These are phyloP conservation scores for Cyclophora punctaria DNA, from an alignment of 2,888 invertebrate species.

Conservation along the genomic window DNA sequence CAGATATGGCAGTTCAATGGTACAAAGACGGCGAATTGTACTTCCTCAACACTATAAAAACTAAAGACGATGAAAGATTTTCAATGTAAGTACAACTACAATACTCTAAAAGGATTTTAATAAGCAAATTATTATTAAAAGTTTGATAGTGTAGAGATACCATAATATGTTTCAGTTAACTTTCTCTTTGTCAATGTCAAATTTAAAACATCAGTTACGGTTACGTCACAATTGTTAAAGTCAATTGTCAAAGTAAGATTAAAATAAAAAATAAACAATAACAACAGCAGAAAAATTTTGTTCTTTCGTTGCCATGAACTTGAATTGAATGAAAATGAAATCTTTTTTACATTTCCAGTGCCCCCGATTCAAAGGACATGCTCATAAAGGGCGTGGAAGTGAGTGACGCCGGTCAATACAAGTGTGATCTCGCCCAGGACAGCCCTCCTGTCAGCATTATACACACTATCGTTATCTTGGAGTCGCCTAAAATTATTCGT, in stretches of 20 bases:
- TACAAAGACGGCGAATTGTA: constrained; percentile 30
- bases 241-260: too few relatives aligned
- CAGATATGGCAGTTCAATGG: constrained; percentile 50
- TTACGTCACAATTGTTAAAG: too few relatives aligned
- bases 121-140: too few relatives aligned
- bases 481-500: constrained; percentile 41
- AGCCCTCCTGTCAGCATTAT: constrained; percentile 24
- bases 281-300: too few relatives aligned
- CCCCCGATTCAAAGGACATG: constrained; percentile 37
- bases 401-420: constrained; percentile 40
- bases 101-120: too few relatives aligned
- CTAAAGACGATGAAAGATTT: constrained; percentile 25
- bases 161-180: too few relatives aligned
- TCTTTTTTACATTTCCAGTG: constrained; percentile 26
- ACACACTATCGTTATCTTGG: constrained; percentile 37
- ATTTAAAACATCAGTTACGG: too few relatives aligned
- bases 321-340: neutral
- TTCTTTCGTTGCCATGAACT: too few relatives aligned
- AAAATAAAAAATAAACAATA: too few relatives aligned
- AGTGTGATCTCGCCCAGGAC: constrained; percentile 35
- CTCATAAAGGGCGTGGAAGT: constrained; percentile 32
- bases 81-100: constrained; percentile 37
- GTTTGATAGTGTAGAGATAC: too few relatives aligned
- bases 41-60: constrained; percentile 24
- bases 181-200: too few relatives aligned